phyloP scores from a whole-genome alignment of 2,888 invertebrate genomes.

The Cerastis rubricosa region DNA sequence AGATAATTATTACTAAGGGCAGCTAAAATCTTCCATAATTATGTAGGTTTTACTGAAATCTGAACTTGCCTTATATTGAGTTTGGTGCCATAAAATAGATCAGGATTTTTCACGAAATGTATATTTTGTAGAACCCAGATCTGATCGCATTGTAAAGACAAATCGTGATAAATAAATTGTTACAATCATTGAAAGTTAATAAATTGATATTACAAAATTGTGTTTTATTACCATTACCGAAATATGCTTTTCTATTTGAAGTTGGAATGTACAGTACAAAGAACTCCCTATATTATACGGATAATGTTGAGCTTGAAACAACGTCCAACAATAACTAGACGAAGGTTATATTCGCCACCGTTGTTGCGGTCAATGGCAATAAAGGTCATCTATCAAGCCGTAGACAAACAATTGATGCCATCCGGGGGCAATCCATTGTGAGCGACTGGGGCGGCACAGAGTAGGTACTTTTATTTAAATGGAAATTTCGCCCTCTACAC shows the following conservation, averaged over 20 bases:
- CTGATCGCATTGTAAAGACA: conserved; percentile 87
- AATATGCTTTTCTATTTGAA: background rate
- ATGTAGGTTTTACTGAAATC: conserved; percentile 4
- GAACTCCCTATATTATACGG: background rate
- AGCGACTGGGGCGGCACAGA: too few species aligned
- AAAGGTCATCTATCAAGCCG: too few species aligned
- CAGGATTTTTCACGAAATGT: conserved; percentile 66
- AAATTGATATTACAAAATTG: conserved; percentile 77
- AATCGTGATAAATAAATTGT: conserved; percentile 88
- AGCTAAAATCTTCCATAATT: conserved; percentile 19
- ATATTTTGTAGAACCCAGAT: conserved; percentile 79
- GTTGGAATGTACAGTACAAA: background rate
- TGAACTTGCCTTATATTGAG: conserved; percentile 16
- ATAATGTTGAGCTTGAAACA: too few species aligned
- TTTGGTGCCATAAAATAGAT: conserved; percentile 59
- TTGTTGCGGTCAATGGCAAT: too few species aligned
- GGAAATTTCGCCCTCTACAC: too few species aligned
- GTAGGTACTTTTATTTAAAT: too few species aligned
- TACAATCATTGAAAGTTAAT: conserved; percentile 85
- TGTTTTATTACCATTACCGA: conserved; percentile 30
- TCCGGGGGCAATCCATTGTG: too few species aligned
- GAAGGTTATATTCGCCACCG: too few species aligned
- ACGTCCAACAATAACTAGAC: too few species aligned
- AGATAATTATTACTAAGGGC: conserved; percentile 9
- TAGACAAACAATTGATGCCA: too few species aligned